Evolutionary conservation across 2,113 vertebrate species (phyloP).

Genomic region (Rhinoptilus africanus): DNA sequence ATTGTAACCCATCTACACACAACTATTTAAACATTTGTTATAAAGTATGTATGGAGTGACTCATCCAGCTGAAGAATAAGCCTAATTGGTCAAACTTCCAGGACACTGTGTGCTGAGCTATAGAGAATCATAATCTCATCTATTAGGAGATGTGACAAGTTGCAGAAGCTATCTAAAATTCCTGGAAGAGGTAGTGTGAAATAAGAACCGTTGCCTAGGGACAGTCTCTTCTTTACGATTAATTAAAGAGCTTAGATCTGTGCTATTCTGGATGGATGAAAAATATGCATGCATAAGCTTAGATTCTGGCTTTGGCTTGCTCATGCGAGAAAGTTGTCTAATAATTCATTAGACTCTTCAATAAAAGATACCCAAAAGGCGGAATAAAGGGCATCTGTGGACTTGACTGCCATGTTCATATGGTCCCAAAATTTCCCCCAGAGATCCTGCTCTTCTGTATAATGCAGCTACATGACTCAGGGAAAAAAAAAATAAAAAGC

Average conservation of each 20-base stretch:
- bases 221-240: conserved; percentile 48
- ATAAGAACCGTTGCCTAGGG: conserved; percentile 52
- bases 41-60: conserved; percentile 53
- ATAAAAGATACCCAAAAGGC: conserved; percentile 38
- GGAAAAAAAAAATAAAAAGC: not conserved
- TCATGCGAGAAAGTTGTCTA: conserved; percentile 20
- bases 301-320: conserved; percentile 14
- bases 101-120: conserved; percentile 56
- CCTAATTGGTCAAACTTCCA: conserved; percentile 65
- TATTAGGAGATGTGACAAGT: conserved; percentile 60
- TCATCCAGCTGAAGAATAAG: conserved; percentile 47
- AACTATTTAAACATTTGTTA: conserved; percentile 12
- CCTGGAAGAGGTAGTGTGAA: conserved; percentile 59
- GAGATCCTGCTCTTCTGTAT: not conserved
- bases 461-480: not conserved
- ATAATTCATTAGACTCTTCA: conserved; percentile 55
- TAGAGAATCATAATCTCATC: conserved; percentile 56
- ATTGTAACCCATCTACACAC: conserved; percentile 29
- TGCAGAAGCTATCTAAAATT: conserved; percentile 49
- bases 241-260: conserved; percentile 57
- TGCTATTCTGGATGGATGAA: conserved; percentile 37
- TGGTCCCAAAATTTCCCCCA: not conserved
- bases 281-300: conserved; percentile 54
- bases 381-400: not conserved
- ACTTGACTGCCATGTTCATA: not conserved